Conservation (phyloP, 2,888 invertebrate species). For the Leptopilina syphax region DNA sequence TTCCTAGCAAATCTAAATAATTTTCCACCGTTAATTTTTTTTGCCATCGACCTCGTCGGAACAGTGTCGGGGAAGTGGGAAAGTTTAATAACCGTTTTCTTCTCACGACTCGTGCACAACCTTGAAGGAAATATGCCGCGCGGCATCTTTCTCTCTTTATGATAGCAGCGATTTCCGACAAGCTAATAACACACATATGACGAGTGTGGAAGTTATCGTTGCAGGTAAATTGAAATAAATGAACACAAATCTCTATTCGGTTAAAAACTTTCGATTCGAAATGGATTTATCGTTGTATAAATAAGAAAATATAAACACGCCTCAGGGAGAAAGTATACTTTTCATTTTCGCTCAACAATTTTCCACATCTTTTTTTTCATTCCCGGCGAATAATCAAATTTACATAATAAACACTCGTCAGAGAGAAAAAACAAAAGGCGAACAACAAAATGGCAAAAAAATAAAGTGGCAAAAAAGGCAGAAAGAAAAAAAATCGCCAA, state of each 20-base stretch:
- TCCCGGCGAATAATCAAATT: neutral
- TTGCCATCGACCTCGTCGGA: neutral
- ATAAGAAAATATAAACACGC: neutral
- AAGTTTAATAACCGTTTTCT: slow-evolving; percentile 35
- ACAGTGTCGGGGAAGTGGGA: slow-evolving; percentile 15
- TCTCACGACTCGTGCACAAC: slow-evolving; percentile 29
- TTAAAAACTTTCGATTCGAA: slow-evolving; percentile 22
- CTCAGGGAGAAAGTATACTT: slow-evolving; percentile 23
- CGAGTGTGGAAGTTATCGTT: slow-evolving; percentile 21
- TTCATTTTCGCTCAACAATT: slow-evolving; percentile 1
- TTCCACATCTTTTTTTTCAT: neutral
- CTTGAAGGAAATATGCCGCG: slow-evolving; percentile 26
- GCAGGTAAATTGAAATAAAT: slow-evolving; percentile 26
- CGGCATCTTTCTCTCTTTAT: slow-evolving; percentile 10
- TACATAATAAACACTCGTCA: slow-evolving; percentile 5
- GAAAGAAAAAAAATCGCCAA: no score
- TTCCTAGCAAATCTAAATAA: neutral
- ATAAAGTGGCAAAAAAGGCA: no score
- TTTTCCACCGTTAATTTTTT: neutral
- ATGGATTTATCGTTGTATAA: neutral
- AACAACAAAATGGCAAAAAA: no score
- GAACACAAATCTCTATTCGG: neutral
- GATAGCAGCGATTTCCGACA: slow-evolving; percentile 22
- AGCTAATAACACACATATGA: slow-evolving; percentile 12
- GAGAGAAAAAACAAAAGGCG: no score